phyloP scores from a whole-genome alignment of 2,113 vertebrate genomes.

The Theristicus caerulescens region DNA sequence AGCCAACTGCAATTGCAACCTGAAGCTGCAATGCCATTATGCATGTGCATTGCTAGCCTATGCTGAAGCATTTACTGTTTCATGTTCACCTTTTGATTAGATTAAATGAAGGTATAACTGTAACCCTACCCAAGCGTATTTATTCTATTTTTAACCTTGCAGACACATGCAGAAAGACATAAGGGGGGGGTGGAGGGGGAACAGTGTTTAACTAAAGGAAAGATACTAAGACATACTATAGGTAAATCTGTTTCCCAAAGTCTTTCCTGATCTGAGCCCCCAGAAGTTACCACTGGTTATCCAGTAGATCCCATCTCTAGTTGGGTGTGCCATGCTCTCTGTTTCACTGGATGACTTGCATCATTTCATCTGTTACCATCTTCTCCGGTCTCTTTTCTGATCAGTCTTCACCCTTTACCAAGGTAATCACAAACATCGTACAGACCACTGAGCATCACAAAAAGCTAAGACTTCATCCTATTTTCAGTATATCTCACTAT shows the following conservation, averaged over 20 bases:
- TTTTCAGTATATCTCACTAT: not conserved
- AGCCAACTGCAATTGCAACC: not conserved
- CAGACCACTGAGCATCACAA: not conserved
- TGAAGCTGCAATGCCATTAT: not conserved
- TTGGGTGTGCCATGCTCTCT: rapidly evolving
- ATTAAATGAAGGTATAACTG: not conserved
- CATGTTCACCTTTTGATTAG: not conserved
- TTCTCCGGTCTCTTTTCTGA: not conserved
- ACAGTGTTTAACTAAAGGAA: not conserved
- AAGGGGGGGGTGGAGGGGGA: not conserved
- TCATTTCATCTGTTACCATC: not conserved
- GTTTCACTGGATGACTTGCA: not conserved
- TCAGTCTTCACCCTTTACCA: not conserved
- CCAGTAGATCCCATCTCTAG: not conserved
- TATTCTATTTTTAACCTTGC: slow-evolving; percentile 1
- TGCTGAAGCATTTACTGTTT: not conserved
- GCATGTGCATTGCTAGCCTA: not conserved
- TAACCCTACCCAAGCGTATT: not conserved
- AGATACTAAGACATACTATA: not conserved
- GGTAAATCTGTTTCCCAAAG: not conserved
- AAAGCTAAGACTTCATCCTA: not conserved
- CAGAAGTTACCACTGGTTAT: not conserved
- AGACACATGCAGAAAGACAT: not conserved
- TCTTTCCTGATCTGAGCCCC: not conserved
- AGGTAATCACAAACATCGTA: not conserved